These are phyloP conservation scores for Ceramica pisi DNA, from an alignment of 2,888 invertebrate genomes.

Conservation along the genomic window DNA sequence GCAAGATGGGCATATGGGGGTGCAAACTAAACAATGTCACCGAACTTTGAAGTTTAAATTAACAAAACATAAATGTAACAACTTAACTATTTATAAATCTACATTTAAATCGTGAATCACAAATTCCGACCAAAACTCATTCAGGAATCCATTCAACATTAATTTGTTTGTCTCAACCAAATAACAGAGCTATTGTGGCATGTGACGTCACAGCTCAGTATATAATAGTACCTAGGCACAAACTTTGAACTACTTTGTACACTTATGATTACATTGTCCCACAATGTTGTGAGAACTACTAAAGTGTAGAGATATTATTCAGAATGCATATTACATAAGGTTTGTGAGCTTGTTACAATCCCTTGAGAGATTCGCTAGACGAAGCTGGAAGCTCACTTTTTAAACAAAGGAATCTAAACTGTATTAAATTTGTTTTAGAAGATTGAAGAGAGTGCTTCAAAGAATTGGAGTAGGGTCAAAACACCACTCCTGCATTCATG, in stretches of 20 bases:
- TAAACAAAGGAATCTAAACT: not conserved
- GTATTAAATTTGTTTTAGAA: not conserved
- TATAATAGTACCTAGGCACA: not conserved
- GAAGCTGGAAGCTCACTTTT: not conserved
- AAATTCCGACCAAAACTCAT: conserved; percentile 10
- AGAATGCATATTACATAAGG: conserved; percentile 44
- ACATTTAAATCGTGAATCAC: not conserved
- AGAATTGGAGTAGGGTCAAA: no score
- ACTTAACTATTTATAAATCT: not conserved
- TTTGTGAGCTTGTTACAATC: conserved; percentile 20
- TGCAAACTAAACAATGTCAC: no score
- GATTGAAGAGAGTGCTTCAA: not conserved
- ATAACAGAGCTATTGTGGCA: conserved; percentile 24
- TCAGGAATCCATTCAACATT: not conserved
- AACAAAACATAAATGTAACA: not conserved
- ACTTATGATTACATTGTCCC: conserved; percentile 23
- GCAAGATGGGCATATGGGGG: no score
- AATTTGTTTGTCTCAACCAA: conserved; percentile 21
- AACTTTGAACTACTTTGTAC: conserved; percentile 38
- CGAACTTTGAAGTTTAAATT: no score
- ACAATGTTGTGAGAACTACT: conserved; percentile 16
- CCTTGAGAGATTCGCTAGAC: not conserved
- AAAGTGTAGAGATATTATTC: conserved; percentile 39
- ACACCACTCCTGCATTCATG: no score
- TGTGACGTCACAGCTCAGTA: conserved; percentile 1